phyloP scores from a whole-genome alignment of 2,113 vertebrate species.

The Lipotes vexillifer region DNA sequence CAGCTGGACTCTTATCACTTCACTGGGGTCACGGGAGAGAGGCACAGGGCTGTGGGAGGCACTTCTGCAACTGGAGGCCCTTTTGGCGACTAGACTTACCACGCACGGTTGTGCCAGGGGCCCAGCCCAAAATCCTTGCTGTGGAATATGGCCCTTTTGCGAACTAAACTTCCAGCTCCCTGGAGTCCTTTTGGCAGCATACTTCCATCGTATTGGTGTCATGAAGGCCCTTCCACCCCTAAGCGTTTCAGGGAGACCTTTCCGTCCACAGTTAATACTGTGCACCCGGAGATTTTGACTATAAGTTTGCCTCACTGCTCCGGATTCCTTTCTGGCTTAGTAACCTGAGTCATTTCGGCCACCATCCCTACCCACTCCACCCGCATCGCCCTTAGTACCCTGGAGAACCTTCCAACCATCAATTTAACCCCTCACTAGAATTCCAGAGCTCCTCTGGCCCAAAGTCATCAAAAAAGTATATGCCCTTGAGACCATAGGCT shows the following conservation, averaged over 20 bases:
- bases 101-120: background rate
- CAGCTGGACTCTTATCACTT: background rate
- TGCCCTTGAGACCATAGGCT: background rate
- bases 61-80: background rate
- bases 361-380: accelerated
- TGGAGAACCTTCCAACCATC: background rate
- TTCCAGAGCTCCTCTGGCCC: background rate
- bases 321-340: background rate
- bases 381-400: background rate
- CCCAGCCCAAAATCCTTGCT: background rate
- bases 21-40: background rate
- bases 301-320: background rate
- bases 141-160: background rate
- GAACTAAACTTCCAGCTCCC: background rate
- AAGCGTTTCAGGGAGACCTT: background rate
- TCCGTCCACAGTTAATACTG: background rate
- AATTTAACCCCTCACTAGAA: background rate
- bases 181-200: background rate
- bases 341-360: background rate
- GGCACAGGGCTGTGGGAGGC: background rate
- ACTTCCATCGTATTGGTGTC: background rate
- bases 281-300: background rate
- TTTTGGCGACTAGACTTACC: background rate
- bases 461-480: background rate
- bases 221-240: background rate